A percentile compares a stretch with the other conserved stretches of the same genome.
Conservation (phyloP, 2,113 vertebrate genomes). For the Sorex fumeus region DNA sequence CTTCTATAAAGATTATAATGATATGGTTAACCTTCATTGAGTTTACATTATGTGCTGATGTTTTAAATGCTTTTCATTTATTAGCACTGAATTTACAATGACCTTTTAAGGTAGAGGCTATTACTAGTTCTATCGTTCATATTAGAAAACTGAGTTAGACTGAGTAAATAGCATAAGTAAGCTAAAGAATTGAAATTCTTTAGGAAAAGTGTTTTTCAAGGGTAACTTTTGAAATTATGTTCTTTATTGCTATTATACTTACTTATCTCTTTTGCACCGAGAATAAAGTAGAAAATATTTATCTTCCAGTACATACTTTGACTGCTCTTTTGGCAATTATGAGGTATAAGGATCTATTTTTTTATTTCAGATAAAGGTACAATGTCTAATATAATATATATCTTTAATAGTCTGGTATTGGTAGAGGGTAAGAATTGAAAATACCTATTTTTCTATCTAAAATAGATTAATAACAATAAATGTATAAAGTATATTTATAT, state of each 20-base stretch:
- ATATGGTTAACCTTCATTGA: background rate
- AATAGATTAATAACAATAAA: no score
- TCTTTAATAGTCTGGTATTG: no score
- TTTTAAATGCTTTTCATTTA: background rate
- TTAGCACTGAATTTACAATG: background rate
- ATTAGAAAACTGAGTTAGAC: background rate
- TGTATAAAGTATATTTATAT: no score
- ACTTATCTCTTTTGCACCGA: background rate
- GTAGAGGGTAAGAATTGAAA: background rate
- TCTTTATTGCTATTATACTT: no score
- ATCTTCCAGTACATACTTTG: no score
- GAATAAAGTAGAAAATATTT: background rate
- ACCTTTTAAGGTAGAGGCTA: background rate
- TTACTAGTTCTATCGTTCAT: background rate
- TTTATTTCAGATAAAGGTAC: slow-evolving; percentile 19
- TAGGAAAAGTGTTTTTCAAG: background rate
- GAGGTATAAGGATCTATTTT: background rate
- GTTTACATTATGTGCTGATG: background rate
- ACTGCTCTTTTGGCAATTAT: slow-evolving; percentile 21
- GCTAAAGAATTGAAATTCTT: background rate
- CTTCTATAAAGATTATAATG: slow-evolving; percentile 8
- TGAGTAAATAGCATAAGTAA: background rate
- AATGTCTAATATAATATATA: slow-evolving; percentile 34
- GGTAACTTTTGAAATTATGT: background rate
- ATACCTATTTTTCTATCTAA: background rate